Evolutionary conservation across 2,888 invertebrate genomes (phyloP), one percentile per base, ranked within the genome.

Genomic region (Atrina japonica): DNA sequence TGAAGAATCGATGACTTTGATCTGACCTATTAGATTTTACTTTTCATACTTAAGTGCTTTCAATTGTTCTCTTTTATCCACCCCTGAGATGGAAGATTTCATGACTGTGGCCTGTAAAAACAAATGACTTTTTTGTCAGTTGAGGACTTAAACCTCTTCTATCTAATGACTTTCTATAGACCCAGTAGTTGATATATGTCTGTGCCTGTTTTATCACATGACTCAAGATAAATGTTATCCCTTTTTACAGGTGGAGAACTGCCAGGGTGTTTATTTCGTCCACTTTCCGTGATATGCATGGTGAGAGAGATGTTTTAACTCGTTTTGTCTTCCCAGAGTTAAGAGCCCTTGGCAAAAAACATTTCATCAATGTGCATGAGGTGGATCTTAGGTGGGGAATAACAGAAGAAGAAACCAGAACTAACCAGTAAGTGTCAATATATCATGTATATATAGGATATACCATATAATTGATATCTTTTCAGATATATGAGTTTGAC

Each of bases 211-310:
- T 5, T 43, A 16, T 23, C 25, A 2, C 9, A n/a, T n/a, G n/a
- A n/a, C n/a, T n/a, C n/a, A n/a, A n/a, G n/a, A n/a, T 45, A 16
- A 5, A n/a, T 55, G n/a, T 30, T 55, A 11, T 1, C 59, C 21
- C 47, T 45, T 73, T 58, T 58, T 73, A 0, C 78, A 91, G 91
- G 59, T 91, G 91, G 91, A 81, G 88, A 49, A 90, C 89, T 5
- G 87, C 90, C 0, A 83, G 90, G 30, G 90, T 92, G 6, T 92
- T 92, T 78, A 91, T 92, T 49, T 92, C 92, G 0, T 92, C 92
- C 1, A 92, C 92, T 2, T 92, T 92, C 81, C 84, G 86, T 7
- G 92, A 92, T 83, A 91, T 92, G 91, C 91, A 92, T 74, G 90
- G 91, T 5, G 92, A 92, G 78, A 84, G 92, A 60, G 91, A 92